Evolutionary conservation across 2,888 invertebrate species (phyloP), one percentile per base, ranked within the genome.

Genomic region (Stegana nigrithorax): DNA sequence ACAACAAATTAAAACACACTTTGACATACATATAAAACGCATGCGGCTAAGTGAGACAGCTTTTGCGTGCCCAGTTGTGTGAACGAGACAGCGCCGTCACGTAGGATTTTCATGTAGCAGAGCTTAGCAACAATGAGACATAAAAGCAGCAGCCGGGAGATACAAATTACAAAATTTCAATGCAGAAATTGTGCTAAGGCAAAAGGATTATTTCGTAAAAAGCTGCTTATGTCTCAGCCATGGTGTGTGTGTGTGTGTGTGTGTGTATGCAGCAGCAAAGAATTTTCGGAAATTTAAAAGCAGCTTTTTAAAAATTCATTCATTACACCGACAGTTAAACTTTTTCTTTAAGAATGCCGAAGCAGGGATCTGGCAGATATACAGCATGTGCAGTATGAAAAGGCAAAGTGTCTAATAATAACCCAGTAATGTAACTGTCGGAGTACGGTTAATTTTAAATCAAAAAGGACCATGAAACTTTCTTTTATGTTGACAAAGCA

Each of bases 271-370:
- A 58, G 69, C 60, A 29, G 23, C 29, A 27, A 12, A 26, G 39
- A 17, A 27, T 14, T 56, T 14, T 55, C 36, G 63, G 25, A 42
- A 59, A 59, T 44, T 61, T 67, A 63, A 56, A 55, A 25, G 32
- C 60, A 25, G 63, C 44, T 63, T 26, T 55, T 74, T 65, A 67
- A 71, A 70, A 71, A 77, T 77, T 55, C 65, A 77, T 73, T 67
- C 62, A n/a, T n/a, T n/a, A n/a, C n/a, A n/a, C n/a, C n/a, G n/a
- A n/a, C n/a, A n/a, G n/a, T n/a, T n/a, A n/a, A n/a, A n/a, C n/a
- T n/a, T n/a, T n/a, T n/a, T n/a, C n/a, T n/a, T n/a, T n/a, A n/a
- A n/a, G n/a, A n/a, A n/a, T n/a, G n/a, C n/a, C n/a, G n/a, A n/a
- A n/a, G n/a, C n/a, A n/a, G n/a, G n/a, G n/a, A n/a, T n/a, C n/a